Conservation (phyloP, 2,888 invertebrate genomes). For the Sminthurinus aureus region DNA sequence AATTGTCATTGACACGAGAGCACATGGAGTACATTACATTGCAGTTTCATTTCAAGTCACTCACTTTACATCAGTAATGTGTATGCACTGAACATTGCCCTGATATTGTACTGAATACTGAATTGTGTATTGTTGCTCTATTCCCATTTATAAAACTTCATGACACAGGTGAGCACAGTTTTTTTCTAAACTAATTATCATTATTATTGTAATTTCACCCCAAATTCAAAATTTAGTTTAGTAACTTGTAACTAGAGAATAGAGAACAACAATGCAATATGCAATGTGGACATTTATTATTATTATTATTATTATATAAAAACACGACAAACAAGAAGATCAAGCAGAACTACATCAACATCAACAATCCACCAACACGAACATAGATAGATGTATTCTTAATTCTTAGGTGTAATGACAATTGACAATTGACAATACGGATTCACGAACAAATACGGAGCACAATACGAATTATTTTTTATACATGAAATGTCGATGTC, state of each 20-base stretch:
- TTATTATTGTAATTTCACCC: too few species aligned
- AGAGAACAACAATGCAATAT: not conserved
- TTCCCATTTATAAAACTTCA: not conserved
- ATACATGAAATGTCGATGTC: too few species aligned
- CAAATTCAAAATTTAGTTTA: too few species aligned
- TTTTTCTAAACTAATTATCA: not conserved
- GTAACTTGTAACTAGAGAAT: not conserved
- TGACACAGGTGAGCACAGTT: not conserved
- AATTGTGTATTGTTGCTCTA: not conserved
- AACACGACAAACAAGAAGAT: too few species aligned
- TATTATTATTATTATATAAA: too few species aligned
- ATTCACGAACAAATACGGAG: too few species aligned
- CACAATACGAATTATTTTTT: too few species aligned
- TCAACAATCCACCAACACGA: too few species aligned
- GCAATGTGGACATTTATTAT: too few species aligned
- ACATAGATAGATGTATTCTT: too few species aligned
- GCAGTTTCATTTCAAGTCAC: constrained; percentile 27
- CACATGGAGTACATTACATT: constrained; percentile 34
- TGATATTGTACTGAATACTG: not conserved
- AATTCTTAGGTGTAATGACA: not conserved
- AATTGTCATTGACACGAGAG: constrained; percentile 37
- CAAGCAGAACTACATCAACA: too few species aligned
- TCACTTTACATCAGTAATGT: constrained; percentile 13
- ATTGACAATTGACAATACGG: not conserved
- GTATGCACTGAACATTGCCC: not conserved